phyloP scores from a whole-genome alignment of 1,140 invertebrate species.

The Pectinophora gossypiella region DNA sequence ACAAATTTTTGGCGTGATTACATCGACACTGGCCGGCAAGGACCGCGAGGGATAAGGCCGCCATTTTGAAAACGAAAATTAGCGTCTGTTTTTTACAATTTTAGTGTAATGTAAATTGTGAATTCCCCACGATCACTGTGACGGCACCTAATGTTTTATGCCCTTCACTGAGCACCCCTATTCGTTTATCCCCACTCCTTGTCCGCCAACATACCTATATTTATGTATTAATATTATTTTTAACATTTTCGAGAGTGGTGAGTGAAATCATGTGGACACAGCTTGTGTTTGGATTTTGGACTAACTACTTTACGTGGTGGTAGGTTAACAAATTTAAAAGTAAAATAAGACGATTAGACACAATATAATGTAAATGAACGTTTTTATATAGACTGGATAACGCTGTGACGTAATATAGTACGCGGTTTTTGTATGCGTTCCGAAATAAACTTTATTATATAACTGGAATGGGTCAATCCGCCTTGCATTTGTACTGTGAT shows the following conservation, averaged over 20 bases:
- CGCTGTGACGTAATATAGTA: constrained; percentile 11
- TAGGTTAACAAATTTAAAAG: constrained; percentile 2
- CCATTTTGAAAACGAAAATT: no score
- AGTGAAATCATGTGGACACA: not conserved
- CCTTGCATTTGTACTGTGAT: no score
- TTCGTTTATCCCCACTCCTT: no score
- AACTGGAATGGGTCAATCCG: no score
- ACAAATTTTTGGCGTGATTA: not conserved
- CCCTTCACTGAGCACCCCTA: no score
- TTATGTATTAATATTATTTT: not conserved
- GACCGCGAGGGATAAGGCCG: no score
- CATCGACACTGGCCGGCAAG: not conserved
- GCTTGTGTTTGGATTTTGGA: not conserved
- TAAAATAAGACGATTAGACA: not conserved
- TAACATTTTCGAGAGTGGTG: not conserved
- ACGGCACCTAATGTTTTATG: no score
- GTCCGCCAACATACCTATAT: not conserved
- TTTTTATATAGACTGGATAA: constrained; percentile 17
- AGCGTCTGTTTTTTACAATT: no score
- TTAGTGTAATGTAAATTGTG: no score
- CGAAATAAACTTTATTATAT: no score
- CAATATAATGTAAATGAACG: constrained; percentile 9
- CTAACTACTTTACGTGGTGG: not conserved
- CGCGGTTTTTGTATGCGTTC: no score
- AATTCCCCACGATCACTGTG: no score